Evolutionary conservation across 2,113 vertebrate genomes (phyloP).

Genomic region (Gallinago paraguaiae): DNA sequence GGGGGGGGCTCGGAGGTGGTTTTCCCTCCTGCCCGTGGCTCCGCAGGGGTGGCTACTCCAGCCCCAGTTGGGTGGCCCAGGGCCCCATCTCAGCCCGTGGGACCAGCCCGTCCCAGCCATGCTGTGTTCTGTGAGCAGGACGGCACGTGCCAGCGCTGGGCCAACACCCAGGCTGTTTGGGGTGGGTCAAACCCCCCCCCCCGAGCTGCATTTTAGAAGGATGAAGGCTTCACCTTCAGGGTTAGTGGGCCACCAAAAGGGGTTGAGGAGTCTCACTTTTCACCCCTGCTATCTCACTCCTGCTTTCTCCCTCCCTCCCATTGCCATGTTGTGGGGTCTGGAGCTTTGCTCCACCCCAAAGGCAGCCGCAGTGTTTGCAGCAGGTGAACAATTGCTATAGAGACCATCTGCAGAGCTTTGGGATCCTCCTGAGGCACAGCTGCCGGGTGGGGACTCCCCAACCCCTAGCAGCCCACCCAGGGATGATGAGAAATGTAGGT

Average conservation of each 20-base stretch:
- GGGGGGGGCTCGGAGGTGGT: background rate
- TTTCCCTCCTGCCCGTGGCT: background rate
- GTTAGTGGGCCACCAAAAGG: background rate
- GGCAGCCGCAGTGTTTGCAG: background rate
- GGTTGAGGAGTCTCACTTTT: background rate
- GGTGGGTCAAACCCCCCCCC: background rate
- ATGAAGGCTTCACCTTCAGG: background rate
- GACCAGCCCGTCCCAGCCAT: accelerated
- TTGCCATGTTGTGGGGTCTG: background rate
- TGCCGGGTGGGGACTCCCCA: conserved; percentile 20
- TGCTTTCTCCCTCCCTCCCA: background rate
- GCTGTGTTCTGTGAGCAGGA: accelerated
- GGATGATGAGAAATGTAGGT: background rate
- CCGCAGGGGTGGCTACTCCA: background rate
- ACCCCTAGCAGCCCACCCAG: background rate
- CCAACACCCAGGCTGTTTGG: background rate
- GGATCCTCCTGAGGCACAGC: background rate
- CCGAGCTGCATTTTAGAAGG: background rate
- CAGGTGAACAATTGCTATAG: conserved; percentile 37
- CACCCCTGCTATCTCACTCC: background rate
- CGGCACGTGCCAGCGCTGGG: accelerated
- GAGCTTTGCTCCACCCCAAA: conserved; percentile 35
- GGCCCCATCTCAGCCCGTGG: accelerated
- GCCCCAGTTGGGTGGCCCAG: background rate
- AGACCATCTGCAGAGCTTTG: conserved; percentile 34